These are phyloP conservation scores for Prunella himalayana DNA, from an alignment of 2,113 vertebrate species.

Conservation along the genomic window DNA sequence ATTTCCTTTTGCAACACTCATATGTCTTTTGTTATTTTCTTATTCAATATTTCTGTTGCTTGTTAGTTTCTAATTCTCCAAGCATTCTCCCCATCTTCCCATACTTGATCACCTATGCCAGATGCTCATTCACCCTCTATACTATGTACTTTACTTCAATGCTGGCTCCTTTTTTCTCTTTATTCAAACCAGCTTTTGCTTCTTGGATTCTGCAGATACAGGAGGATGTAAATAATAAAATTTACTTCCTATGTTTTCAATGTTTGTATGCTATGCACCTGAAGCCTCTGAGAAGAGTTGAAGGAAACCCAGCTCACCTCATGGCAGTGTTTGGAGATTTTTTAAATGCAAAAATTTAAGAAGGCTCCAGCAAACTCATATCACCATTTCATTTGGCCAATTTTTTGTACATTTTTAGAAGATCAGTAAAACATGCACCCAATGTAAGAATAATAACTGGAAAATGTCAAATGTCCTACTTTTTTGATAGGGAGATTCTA, in stretches of 20 bases:
- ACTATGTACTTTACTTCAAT: neutral
- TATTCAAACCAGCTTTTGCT: neutral
- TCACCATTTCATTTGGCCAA: neutral
- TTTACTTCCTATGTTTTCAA: neutral
- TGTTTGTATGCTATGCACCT: neutral
- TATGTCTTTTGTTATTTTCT: neutral
- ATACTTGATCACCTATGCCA: neutral
- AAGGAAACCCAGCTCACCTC: neutral
- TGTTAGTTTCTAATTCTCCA: neutral
- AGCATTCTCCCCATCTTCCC: neutral
- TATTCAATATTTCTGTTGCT: neutral
- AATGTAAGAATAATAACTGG: neutral
- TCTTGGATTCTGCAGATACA: neutral
- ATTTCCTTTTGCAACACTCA: neutral
- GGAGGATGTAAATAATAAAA: neutral
- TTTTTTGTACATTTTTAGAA: neutral
- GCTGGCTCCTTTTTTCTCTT: neutral
- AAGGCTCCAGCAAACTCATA: neutral
- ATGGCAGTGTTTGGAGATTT: neutral
- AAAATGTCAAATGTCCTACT: neutral
- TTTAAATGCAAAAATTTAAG: neutral
- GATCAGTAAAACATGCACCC: neutral
- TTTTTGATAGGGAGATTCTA: neutral
- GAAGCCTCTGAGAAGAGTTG: neutral
- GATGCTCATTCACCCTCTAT: neutral